Percentiles rank a stretch among this genome's conserved stretches.
phyloP scores from a whole-genome alignment of 2,888 invertebrate species.

The Callosobruchus maculatus region DNA sequence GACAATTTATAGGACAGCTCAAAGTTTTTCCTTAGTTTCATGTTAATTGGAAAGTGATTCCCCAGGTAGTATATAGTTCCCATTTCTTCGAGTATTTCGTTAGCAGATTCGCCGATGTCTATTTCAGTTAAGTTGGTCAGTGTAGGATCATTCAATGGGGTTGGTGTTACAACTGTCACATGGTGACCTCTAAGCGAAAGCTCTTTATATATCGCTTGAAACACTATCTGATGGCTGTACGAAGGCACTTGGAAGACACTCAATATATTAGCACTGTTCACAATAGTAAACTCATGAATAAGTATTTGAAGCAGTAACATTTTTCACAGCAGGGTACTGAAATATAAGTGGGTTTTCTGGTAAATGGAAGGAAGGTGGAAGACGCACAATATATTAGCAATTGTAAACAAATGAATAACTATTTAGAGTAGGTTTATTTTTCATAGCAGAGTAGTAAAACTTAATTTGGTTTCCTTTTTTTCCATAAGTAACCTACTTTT shows the following conservation, averaged over 20 bases:
- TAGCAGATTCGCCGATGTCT: constrained; percentile 21
- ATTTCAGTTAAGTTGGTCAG: constrained; percentile 39
- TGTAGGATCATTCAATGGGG: constrained; percentile 32
- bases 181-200: constrained; percentile 35
- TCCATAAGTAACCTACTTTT: too few species aligned
- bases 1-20: constrained; percentile 26
- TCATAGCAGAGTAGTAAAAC: too few species aligned
- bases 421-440: too few species aligned
- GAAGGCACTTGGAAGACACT: constrained; percentile 28
- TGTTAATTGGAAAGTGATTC: constrained; percentile 24
- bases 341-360: not conserved
- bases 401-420: too few species aligned
- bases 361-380: too few species aligned
- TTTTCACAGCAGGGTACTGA: not conserved
- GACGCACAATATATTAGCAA: too few species aligned
- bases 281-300: not conserved
- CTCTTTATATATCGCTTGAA: constrained; percentile 32
- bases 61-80: constrained; percentile 32
- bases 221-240: constrained; percentile 30
- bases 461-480: too few species aligned
- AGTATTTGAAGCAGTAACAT: not conserved
- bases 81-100: constrained; percentile 11
- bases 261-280: constrained; percentile 21
- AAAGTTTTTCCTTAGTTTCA: constrained; percentile 27
- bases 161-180: constrained; percentile 35